Evolutionary conservation across 2,888 invertebrate species (phyloP).

Genomic region (Pedicia rivosa): DNA sequence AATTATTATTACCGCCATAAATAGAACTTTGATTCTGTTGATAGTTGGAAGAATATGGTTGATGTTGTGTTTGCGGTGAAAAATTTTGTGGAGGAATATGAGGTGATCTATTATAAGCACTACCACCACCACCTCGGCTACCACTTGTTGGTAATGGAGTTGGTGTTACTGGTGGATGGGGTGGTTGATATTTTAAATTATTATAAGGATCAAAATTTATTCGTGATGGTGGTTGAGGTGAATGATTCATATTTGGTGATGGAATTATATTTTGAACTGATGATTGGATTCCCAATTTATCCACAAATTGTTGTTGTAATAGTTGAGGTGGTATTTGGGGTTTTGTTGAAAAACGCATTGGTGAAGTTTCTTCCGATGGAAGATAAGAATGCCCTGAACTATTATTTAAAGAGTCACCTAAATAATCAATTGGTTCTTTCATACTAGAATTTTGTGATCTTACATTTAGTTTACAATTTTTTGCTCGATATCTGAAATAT

Average conservation of each 20-base stretch:
- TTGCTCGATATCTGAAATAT: constrained; percentile 38
- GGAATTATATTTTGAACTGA: constrained; percentile 4
- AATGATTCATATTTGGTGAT: constrained; percentile 13
- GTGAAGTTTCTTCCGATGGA: constrained; percentile 19
- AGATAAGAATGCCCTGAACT: constrained; percentile 11
- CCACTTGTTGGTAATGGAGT: not conserved
- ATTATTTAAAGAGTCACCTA: constrained; percentile 15
- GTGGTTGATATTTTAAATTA: constrained; percentile 3
- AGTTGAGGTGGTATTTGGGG: not conserved
- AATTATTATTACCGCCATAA: constrained; percentile 2
- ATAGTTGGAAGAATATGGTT: constrained; percentile 11
- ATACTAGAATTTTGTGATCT: constrained; percentile 19
- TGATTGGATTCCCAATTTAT: constrained; percentile 3
- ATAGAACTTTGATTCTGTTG: constrained; percentile 1
- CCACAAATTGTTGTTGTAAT: constrained; percentile 2
- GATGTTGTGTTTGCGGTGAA: constrained; percentile 4
- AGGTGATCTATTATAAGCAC: constrained; percentile 4
- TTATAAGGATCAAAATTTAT: constrained; percentile 17
- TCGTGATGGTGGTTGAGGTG: constrained; percentile 12
- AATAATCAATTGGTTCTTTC: constrained; percentile 18
- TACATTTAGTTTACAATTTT: constrained; percentile 40
- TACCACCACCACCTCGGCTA: not conserved
- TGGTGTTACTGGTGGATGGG: constrained; percentile 1
- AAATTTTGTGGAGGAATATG: constrained; percentile 9
- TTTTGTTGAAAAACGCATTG: constrained; percentile 20